phyloP scores from a whole-genome alignment of 2,113 vertebrate species.

The Numida meleagris region DNA sequence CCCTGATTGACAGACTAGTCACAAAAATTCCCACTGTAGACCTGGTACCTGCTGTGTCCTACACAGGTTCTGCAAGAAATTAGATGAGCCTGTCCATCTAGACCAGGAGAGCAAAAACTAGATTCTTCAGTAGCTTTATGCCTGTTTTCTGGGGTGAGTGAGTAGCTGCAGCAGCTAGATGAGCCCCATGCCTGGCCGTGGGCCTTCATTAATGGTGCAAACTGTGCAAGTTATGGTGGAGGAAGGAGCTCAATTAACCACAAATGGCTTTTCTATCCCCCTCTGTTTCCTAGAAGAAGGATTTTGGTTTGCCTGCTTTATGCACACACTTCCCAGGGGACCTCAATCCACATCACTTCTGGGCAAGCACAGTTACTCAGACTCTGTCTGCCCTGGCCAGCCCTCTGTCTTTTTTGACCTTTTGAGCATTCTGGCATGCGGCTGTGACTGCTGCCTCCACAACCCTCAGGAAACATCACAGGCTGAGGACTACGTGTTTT shows the following conservation, averaged over 20 bases:
- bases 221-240: not conserved
- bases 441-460: slow-evolving; percentile 8
- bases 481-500: not conserved
- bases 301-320: not conserved
- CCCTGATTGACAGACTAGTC: slow-evolving; percentile 29
- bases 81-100: not conserved
- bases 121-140: not conserved
- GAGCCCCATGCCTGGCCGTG: not conserved
- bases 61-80: not conserved
- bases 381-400: not conserved
- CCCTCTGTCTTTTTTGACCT: not conserved
- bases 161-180: not conserved
- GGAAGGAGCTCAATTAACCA: not conserved
- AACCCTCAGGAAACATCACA: slow-evolving; percentile 3
- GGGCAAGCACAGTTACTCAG: not conserved
- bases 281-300: not conserved
- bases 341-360: not conserved
- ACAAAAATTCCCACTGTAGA: not conserved
- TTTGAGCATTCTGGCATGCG: not conserved
- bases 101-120: not conserved
- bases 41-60: not conserved
- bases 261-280: not conserved
- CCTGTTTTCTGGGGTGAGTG: not conserved
- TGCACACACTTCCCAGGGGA: not conserved
- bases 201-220: not conserved